Conservation (phyloP, 2,888 invertebrate species). For the Clanis bilineata region DNA sequence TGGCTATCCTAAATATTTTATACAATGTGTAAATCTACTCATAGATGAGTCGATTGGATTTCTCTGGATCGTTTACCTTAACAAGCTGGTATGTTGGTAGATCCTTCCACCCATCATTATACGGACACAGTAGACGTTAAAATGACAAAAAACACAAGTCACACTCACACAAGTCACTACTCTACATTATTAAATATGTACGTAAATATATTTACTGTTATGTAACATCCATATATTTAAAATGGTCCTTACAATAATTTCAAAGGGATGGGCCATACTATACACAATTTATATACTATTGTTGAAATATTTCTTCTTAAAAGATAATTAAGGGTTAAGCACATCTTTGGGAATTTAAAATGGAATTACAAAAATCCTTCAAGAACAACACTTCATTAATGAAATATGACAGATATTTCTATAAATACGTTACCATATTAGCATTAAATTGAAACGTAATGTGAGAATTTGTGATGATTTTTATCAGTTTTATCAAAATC, state of each 20-base stretch:
- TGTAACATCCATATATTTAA: slow-evolving; percentile 20
- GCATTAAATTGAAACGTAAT: no score
- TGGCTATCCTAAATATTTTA: slow-evolving; percentile 9
- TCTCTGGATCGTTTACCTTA: slow-evolving; percentile 81
- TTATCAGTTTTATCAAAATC: no score
- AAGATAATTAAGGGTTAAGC: no score
- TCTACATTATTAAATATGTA: slow-evolving; percentile 36
- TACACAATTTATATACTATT: no score
- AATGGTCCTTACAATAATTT: no score
- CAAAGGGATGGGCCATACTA: not conserved
- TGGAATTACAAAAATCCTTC: no score
- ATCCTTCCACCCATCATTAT: slow-evolving; percentile 83
- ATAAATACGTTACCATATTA: no score
- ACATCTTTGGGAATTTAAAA: no score
- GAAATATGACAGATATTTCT: no score
- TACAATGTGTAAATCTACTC: slow-evolving; percentile 76
- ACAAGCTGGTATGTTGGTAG: slow-evolving; percentile 86
- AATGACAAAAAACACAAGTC: slow-evolving; percentile 80
- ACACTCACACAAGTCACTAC: slow-evolving; percentile 75
- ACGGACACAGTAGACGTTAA: slow-evolving; percentile 79
- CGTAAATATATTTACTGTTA: slow-evolving; percentile 26
- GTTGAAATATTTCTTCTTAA: no score
- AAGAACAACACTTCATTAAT: no score
- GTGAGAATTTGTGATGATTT: no score
- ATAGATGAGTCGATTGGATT: slow-evolving; percentile 59